Conservation (phyloP, 2,797 vertebrate genomes). For the Argya squamiceps region DNA sequence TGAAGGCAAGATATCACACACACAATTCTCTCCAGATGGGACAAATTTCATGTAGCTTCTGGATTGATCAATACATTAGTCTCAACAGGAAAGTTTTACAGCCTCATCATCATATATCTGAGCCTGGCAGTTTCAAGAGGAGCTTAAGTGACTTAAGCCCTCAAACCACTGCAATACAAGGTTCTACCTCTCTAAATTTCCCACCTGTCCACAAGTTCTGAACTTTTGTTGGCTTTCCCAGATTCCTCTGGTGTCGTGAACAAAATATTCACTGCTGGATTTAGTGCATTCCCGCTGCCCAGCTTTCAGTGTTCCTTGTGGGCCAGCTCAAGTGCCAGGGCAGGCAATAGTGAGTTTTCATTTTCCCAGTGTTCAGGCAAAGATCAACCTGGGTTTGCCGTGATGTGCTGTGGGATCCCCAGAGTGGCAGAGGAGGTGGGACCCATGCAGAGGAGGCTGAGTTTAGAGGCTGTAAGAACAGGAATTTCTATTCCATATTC, state of each 20-base stretch:
- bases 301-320: rapidly evolving
- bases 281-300: background rate
- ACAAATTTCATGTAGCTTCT: conserved; percentile 15
- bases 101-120: background rate
- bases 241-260: background rate
- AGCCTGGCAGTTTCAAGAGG: background rate
- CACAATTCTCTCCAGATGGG: conserved; percentile 13
- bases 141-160: background rate
- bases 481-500: background rate
- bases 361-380: background rate
- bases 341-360: background rate
- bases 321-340: background rate
- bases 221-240: background rate
- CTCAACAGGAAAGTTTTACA: background rate
- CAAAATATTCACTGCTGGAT: background rate
- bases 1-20: background rate
- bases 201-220: background rate
- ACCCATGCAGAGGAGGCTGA: background rate
- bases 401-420: background rate
- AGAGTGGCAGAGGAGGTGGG: background rate
- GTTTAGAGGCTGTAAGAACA: background rate
- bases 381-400: background rate
- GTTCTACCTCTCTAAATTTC: background rate
- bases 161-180: background rate
- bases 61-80: background rate